Evolutionary conservation across 2,797 vertebrate genomes (phyloP), one percentile per base, ranked within the genome.

Genomic region (Merluccius polli): DNA sequence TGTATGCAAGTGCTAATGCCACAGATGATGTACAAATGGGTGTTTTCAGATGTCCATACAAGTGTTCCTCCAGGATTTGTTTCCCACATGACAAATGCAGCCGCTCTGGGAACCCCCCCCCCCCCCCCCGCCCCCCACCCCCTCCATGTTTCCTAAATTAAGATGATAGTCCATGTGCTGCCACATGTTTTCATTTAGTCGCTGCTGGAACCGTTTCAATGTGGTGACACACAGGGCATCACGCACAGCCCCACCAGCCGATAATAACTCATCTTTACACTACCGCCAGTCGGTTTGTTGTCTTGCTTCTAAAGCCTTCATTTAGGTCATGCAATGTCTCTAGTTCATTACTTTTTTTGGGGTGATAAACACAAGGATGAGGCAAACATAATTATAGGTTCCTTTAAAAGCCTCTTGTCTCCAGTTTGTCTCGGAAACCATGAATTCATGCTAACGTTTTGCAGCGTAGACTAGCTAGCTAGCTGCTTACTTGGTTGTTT

Each of bases 21-120:
- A 70, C 85, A 83, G 77, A 83, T 78, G 32, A 76, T 65, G 70
- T 29, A 74, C 30, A 83, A 82, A 85, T 82, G 59, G 59, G 3
- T 3, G 83, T 81, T 86, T 85, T 81, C 77, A 77, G 52, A 80
- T 59, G 59, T 73, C 83, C 38, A 79, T 85, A 82, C 72, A 76
- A 77, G 65, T 33, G 70, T 15, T 73, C 29, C 76, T 69, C 35
- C 44, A 27, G 70, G 27, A 79, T 82, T 82, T 78, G 30, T 83
- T 81, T 65, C 79, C 73, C 74, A 80, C 68, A 83, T 71, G 48
- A 74, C 38, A 59, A n/a, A 77, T 67, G 18, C 16, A 75, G 52
- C 70, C 0, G 4, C 48, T 75, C 67, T 79, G 77, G 65, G 65
- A 80, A 81, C 31, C 65, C 27, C 44, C 16, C 52, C 48, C 44